Conservation (phyloP, 2,113 vertebrate genomes). For the Petrocephalus microphthalmus region DNA sequence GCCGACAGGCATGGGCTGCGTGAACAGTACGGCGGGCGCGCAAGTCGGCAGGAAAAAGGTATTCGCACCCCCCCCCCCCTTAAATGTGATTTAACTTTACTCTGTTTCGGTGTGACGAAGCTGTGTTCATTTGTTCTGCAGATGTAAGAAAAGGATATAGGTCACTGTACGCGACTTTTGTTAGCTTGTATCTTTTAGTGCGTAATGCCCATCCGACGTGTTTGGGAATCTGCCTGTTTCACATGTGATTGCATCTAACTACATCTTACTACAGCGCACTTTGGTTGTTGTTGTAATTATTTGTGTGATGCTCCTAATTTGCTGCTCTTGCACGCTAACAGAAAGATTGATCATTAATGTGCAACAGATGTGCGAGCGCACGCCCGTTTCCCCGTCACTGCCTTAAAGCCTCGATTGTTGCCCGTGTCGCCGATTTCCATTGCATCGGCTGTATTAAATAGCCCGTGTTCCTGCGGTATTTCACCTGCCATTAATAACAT, state of each 20-base stretch:
- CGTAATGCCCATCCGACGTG: neutral
- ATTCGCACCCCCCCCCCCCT: neutral
- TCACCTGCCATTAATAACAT: neutral
- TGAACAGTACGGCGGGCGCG: neutral
- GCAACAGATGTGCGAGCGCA: neutral
- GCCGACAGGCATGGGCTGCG: neutral
- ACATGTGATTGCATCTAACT: neutral
- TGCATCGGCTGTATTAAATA: neutral
- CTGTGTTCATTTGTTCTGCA: neutral
- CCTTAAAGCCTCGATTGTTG: neutral
- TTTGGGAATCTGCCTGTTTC: neutral
- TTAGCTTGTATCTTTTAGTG: neutral
- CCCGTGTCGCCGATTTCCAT: neutral
- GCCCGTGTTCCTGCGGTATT: neutral
- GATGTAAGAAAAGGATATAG: neutral
- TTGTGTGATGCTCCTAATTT: neutral
- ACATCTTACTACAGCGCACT: neutral
- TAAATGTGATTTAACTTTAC: neutral
- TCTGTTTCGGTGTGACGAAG: neutral
- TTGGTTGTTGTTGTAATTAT: neutral
- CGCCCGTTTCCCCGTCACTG: neutral
- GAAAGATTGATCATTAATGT: neutral
- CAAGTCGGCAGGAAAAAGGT: neutral
- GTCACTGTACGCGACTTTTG: neutral
- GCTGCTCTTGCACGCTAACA: neutral